A percentile compares a stretch with the other conserved stretches of the same genome.
These are phyloP conservation scores for Coptodon bakossiorum DNA, from an alignment of 2,113 vertebrate genomes.

Conservation along the genomic window DNA sequence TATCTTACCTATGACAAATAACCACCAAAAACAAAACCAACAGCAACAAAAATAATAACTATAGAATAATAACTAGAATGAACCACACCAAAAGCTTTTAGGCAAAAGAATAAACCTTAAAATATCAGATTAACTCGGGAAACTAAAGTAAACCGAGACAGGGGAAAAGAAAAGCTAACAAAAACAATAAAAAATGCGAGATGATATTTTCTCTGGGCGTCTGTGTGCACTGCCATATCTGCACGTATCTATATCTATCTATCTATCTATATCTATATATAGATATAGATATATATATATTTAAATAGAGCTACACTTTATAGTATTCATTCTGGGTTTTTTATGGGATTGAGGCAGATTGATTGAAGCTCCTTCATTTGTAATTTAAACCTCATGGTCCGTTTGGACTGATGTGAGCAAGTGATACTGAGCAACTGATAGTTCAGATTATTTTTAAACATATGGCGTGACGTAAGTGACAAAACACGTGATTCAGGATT, in stretches of 20 bases:
- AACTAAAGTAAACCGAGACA: background rate
- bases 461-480: background rate
- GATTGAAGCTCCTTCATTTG: background rate
- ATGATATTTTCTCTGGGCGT: background rate
- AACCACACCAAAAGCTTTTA: background rate
- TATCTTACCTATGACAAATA: background rate
- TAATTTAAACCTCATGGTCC: background rate
- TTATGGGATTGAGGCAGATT: background rate
- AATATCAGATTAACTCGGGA: background rate
- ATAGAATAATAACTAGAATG: background rate
- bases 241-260: background rate
- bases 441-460: background rate
- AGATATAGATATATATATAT: background rate
- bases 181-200: rapidly evolving
- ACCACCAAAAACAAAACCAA: background rate
- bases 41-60: background rate
- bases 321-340: background rate
- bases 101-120: background rate
- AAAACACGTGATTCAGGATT: background rate
- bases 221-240: background rate
- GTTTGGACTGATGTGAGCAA: background rate
- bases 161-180: background rate
- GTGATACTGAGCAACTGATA: background rate
- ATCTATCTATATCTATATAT: background rate
- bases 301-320: background rate